Evolutionary conservation across 2,797 vertebrate species (phyloP), one percentile per base, ranked within the genome.

Genomic region (Botia almorhae): DNA sequence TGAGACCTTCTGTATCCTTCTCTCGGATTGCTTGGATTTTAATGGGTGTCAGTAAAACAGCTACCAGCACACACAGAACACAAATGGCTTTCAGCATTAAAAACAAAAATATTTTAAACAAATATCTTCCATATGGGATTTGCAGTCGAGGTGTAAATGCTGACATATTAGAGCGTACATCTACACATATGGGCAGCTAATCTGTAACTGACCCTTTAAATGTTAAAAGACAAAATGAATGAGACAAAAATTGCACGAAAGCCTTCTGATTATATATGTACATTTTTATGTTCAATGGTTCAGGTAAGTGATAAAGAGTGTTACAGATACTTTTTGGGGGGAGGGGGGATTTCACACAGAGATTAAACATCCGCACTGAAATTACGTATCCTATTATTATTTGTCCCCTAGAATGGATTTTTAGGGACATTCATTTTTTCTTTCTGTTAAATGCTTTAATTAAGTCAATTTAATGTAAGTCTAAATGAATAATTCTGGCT

Each of bases 101-200:
- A 78, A 50, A 39, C 63, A 10, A 65, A 65, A 65, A 17, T 2
- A 6, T 21, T 21, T 43, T 12, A 46, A 46, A 65, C 21, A 36
- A 10, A 67, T 16, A 61, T 61, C 23, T 61, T 5, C 64, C 43
- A 58, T 69, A 19, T 48, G 8, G 16, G 11, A 69, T 58, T 48
- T 69, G 48, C 17, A 69, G 50, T 21, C 3, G 5, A 53, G 39
- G 36, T 69, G 16, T 78, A 63, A 6, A 12, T 60, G 39, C 39
- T 78, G 39, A 36, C 65, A 60, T 6, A 60, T 69, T 50, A 36
- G 39, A 60, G 29, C 0, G 10, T 11, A 50, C 55, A 50, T 50
- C 63, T 67, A 67, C 63, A 43, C 29, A 26, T 7, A 55, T 55
- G 36, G 63, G 29, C 29, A 67, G 61, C n/a, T 67, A 43, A 65